Base-by-base conservation (phyloP, 2,888 invertebrate species). In the Agriotes lineatus region DNA sequence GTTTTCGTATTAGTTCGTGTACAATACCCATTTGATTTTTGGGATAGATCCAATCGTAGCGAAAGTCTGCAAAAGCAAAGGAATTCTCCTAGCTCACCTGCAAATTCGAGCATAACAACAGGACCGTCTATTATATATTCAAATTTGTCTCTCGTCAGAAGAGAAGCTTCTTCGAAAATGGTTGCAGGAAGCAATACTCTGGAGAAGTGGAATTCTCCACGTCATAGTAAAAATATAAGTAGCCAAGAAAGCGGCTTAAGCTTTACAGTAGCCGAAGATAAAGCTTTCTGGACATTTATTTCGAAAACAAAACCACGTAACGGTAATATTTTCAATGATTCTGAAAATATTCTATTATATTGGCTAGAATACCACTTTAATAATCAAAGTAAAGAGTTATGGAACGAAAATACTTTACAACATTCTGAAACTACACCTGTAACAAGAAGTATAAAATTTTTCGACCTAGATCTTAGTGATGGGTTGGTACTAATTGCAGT, bases 401-500 rank as follows among this genome's bases (percentile, higher is more conserved):
- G 79, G 81, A 84, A 72, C 68, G 82, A 37, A 80, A 83, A 72
- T 85, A 85, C 85, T 85, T 82, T 78, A 82, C 84, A 81, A 79
- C 83, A 81, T 70, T 82, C 85, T 74, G 73, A 78, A 10, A 79
- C 79, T 45, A 73, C 84, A 10, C 68, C 78, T 12, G 75, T 75
- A 39, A 78, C 79, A 72, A 72, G 79, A 44, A 80, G 78, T 71
- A 74, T 82, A 10, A 65, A 14, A 22, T 87, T 88, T 75, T 85
- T 90, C 59, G 86, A 86, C 1, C 79, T 80, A 0, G 88, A 88
- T 78, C 79, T 90, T 37, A 80, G 82, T 18, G 89, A 90, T 74
- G 86, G 89, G 1, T 78, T 89, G 20, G 88, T 88, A 16, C 78
- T 90, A 20, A 86, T 86, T 48, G 86, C 88, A 4, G 82, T 86